A percentile compares a stretch with the other conserved stretches of the same genome.
Conservation (phyloP, 2,888 invertebrate species). For the Sympetrum striolatum region DNA sequence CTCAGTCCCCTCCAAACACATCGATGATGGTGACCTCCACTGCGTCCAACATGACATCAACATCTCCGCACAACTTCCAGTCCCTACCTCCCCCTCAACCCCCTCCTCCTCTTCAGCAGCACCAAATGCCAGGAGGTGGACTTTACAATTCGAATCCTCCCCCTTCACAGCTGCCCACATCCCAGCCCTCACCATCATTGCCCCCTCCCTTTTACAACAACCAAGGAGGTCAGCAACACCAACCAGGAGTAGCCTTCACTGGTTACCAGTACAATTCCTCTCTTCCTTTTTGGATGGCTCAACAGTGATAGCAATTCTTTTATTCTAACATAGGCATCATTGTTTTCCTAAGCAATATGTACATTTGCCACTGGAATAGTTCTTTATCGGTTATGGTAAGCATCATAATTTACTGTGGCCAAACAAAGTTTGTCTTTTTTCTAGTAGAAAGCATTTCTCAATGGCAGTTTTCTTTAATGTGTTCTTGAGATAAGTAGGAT, state of each 20-base stretch:
- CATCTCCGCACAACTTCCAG: not conserved
- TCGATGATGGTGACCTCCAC: not conserved
- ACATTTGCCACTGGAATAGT: not conserved
- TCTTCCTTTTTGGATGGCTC: conserved; percentile 44
- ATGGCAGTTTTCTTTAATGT: not conserved
- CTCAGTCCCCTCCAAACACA: conserved; percentile 1
- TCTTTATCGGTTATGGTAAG: not conserved
- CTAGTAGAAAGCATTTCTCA: not conserved
- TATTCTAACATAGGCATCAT: not conserved
- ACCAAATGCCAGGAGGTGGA: conserved; percentile 17
- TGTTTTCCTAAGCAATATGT: not conserved
- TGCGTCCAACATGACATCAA: not conserved
- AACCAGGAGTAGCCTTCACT: not conserved
- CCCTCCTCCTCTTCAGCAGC: not conserved
- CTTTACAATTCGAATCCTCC: not conserved
- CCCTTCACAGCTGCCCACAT: not conserved
- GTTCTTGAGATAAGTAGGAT: not conserved
- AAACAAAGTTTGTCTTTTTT: not conserved
- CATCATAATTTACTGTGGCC: not conserved
- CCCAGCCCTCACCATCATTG: not conserved
- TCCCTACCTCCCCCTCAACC: not conserved
- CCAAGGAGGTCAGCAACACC: not conserved
- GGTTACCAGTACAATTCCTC: conserved; percentile 44
- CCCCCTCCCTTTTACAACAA: not conserved
- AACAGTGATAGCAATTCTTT: conserved; percentile 6